Evolutionary conservation across 2,113 vertebrate species (phyloP).

Genomic region (Dasyprocta punctata): DNA sequence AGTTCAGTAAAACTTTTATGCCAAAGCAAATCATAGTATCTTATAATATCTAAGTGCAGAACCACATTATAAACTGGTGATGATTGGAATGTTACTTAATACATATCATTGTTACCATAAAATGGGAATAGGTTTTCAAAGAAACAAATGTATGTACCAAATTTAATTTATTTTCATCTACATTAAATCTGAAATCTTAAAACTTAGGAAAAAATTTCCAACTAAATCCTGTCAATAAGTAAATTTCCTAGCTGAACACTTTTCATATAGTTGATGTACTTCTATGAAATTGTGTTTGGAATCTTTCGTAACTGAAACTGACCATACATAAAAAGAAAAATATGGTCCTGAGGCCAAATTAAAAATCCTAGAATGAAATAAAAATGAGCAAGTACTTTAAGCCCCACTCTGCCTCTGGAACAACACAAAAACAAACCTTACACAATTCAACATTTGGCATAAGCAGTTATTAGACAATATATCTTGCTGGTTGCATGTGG

Average conservation of each 20-base stretch:
- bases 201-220: neutral
- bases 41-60: neutral
- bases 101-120: conserved; percentile 2
- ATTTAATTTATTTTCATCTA: conserved; percentile 21
- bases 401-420: neutral
- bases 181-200: neutral
- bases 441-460: neutral
- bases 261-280: neutral
- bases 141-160: neutral
- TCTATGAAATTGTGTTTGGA: neutral
- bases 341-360: neutral
- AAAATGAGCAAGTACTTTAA: conserved; percentile 12
- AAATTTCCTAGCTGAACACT: conserved; percentile 19
- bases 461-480: neutral
- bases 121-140: neutral
- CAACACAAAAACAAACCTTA: neutral
- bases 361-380: neutral
- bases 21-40: conserved; percentile 21
- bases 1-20: neutral
- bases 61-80: neutral
- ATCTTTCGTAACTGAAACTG: neutral
- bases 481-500: neutral
- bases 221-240: neutral
- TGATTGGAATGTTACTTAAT: neutral
- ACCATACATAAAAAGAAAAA: neutral